Evolutionary conservation across 2,113 vertebrate genomes (phyloP), one percentile per base, ranked within the genome.

Genomic region (Eclectus roratus): DNA sequence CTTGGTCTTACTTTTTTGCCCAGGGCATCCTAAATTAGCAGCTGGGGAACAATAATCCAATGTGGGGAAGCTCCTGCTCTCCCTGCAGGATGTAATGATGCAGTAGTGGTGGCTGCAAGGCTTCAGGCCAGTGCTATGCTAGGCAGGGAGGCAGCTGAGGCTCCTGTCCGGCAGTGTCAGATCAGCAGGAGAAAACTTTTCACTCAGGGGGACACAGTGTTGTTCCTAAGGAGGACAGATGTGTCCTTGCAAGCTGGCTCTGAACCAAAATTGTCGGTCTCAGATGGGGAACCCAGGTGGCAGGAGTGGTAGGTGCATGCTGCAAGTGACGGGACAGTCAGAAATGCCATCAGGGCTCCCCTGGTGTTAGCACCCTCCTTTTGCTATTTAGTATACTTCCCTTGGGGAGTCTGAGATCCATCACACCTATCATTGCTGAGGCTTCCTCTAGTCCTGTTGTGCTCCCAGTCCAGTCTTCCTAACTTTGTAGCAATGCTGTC

Each of bases 351-450:
- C 63, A 73, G 88, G 46, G 20, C 49, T 89, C 71, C 58, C 27
- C 56, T 24, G 70, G n/a, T 28, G 33, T 80, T 80, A 53, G 55
- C 55, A 74, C 35, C 44, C 7, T 2, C 69, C 60, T 80, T 56
- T 28, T 17, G 12, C 35, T 78, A 28, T 25, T 88, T 84, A 74
- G 78, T 65, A 7, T 5, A 7, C 28, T 61, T 78, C 28, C 20
- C 65, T 27, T 3, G 2, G 37, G 44, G 69, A 74, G 63, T 17
- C 69, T 17, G 20, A 86, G n/a, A 21, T 84, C n/a, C 1, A 1
- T 37, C 35, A 39, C 0, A 0, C 19, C 50, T 0, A 0, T 41
- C 19, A 19, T 10, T 73, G 74, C 28, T 69, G 55, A 53, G 46
- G 41, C 53, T 79, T 79, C 13, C 27, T 60, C 41, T 39, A 31